Percentiles rank a stretch among this genome's conserved stretches.
Evolutionary conservation across 2,888 invertebrate genomes (phyloP).

Genomic region (Allygus modestus): DNA sequence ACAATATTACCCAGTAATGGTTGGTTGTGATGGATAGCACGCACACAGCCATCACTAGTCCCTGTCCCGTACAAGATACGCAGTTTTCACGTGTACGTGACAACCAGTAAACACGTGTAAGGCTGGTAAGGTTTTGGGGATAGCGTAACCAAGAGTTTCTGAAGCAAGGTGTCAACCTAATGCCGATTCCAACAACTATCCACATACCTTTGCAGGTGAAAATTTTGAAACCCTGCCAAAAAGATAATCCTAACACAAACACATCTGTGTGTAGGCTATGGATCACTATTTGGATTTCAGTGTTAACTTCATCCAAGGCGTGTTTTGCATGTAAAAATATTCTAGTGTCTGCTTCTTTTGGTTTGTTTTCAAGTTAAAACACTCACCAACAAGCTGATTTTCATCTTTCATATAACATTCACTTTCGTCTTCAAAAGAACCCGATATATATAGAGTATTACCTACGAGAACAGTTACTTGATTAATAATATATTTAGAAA

Average conservation of each 20-base stretch:
- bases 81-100: too few relatives aligned
- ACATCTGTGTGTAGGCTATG: slow-evolving; percentile 19
- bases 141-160: neutral
- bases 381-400: neutral
- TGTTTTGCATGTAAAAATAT: neutral
- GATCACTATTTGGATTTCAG: neutral
- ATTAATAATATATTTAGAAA: too few relatives aligned
- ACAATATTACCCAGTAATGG: too few relatives aligned
- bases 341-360: neutral
- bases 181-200: neutral
- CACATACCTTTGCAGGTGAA: neutral
- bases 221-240: neutral
- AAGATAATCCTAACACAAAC: neutral
- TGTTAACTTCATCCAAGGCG: neutral
- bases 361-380: neutral
- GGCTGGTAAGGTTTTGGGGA: slow-evolving; percentile 4
- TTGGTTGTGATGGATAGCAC: too few relatives aligned
- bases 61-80: too few relatives aligned
- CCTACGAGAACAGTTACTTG: too few relatives aligned
- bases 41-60: too few relatives aligned
- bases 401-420: neutral
- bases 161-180: slow-evolving; percentile 7
- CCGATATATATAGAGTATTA: neutral
- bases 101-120: slow-evolving; percentile 11
- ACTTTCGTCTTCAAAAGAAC: neutral